Base-by-base conservation (phyloP, 1,140 invertebrate genomes). In the Drosophila suzukii region DNA sequence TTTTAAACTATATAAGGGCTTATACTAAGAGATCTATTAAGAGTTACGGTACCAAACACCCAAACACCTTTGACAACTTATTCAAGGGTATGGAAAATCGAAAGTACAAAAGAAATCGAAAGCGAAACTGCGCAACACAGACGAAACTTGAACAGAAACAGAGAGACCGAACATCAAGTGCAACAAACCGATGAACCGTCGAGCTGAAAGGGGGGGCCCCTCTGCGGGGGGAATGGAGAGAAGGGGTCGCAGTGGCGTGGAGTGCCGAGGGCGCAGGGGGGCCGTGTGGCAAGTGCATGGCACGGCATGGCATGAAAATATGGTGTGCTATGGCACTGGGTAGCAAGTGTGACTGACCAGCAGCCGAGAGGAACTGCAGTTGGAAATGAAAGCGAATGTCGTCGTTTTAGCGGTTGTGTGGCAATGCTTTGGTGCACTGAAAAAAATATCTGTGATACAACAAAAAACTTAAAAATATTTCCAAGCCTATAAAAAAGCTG, bases 341-440 rank as follows among this genome's bases (percentile, higher is more conserved):
- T 67, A 76, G 73, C 73, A 76, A 80, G 62, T 83, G 75, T 78
- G 75, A 79, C 66, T 83, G 83, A 86, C 83, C 82, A 88, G 59
- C 78, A 70, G 53, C 49, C 34, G 67, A 51, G 73, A 44, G 60
- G 71, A 49, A 58, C 41, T 75, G 66, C 78, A 65, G 57, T 44
- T 78, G 54, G 58, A 86, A 86, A 86, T 83, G 83, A 86, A 86
- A 88, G 83, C 82, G 83, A 86, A 86, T 86, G 82, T 86, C 83
- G 82, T 71, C 58, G 71, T 20, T 54, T 56, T 20, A 32, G 63
- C 27, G 67, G 63, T 70, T 70, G 43, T 57, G 20, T 56, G 67
- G 20, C 43, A 10, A 20, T 15, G 43, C 17, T 41, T 56, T 24
- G 30, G n/a, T 36, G 38, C 62, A 68, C 61, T 2, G 20, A 11